Base-by-base conservation (phyloP, 2,888 invertebrate species). In the Dusona sp. region DNA sequence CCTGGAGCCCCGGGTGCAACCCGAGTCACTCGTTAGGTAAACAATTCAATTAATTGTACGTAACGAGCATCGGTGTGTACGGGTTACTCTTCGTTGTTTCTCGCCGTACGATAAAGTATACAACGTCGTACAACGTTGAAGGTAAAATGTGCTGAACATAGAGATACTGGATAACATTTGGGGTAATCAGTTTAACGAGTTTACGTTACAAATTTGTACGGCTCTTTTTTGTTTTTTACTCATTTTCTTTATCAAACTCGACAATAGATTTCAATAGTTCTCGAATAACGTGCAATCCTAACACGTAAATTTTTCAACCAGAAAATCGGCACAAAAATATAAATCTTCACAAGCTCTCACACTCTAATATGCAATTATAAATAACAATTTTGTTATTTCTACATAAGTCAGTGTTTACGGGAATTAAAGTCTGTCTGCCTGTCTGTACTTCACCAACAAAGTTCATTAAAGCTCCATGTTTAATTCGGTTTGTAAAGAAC, bases 11-110 rank as follows among this genome's bases (percentile, higher is more conserved):
- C 68, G 45, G 70, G 81, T 42, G 36, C 64, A 68, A 73, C 74
- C 86, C 13, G 84, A 80, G 68, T 79, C 78, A 80, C 86, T 87
- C 89, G 88, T 90, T 88, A 89, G 88, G 90, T 89, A 90, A 90
- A 90, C 90, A 90, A 90, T 90, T 90, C 89, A 90, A 90, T 90
- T 90, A 90, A 90, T 88, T 85, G 87, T 86, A 89, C 84, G 87
- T 86, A 89, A 89, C 88, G 88, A 88, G 70, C 82, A 70, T 54
- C 51, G 68, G 78, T 82, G 61, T 67, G 74, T 64, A 48, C 73
- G 61, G 57, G 48, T 68, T 72, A 42, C 68, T 70, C 29, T 25
- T 36, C 25, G 57, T 64, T 61, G 38, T 45, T 79, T 19, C 48
- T 57, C 29, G 67, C 25, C 68, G 38, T 38, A 36, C 61, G 67